These are phyloP conservation scores for Pteronura brasiliensis DNA, from an alignment of 2,113 vertebrate genomes.

Conservation along the genomic window DNA sequence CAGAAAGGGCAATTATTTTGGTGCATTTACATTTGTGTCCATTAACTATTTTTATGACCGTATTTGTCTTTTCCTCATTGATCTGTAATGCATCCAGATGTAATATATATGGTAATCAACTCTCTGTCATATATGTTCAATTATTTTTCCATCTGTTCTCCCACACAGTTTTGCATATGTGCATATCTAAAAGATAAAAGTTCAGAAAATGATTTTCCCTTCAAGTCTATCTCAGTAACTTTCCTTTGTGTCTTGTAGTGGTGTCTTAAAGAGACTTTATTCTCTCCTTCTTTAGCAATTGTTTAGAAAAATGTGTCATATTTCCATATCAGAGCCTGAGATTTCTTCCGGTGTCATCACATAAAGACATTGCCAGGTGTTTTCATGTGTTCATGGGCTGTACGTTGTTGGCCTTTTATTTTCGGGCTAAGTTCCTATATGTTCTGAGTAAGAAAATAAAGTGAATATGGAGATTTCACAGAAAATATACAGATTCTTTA, in stretches of 20 bases:
- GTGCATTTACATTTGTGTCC: background rate
- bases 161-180: background rate
- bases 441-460: background rate
- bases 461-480: background rate
- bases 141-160: background rate
- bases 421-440: background rate
- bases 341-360: fast-evolving
- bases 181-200: background rate
- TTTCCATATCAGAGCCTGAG: background rate
- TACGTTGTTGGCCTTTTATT: background rate
- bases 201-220: background rate
- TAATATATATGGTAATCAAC: background rate
- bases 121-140: background rate
- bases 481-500: background rate
- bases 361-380: fast-evolving
- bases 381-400: fast-evolving
- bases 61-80: background rate
- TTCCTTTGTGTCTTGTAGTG: background rate
- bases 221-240: background rate
- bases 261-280: background rate
- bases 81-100: background rate
- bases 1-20: background rate
- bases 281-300: background rate
- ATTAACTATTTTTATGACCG: background rate
- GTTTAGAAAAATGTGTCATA: fast-evolving